A percentile compares a stretch with the other conserved stretches of the same genome.
Evolutionary conservation across 1,140 invertebrate species (phyloP).

Genomic region (Achatina immaculata): DNA sequence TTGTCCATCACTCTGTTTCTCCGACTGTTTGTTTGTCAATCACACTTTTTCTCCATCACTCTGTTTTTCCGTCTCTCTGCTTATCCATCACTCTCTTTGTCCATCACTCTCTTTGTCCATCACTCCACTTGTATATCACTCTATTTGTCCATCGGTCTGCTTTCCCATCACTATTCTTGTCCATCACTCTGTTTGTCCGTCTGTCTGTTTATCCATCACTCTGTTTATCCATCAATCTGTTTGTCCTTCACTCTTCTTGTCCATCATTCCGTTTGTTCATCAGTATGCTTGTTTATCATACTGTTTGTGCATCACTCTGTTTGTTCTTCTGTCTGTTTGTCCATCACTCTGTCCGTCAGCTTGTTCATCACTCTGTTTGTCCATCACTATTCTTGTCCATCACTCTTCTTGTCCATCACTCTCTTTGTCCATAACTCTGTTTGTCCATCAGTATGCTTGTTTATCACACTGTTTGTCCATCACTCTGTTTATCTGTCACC

Average conservation of each 20-base stretch:
- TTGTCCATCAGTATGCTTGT: too few species aligned
- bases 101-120: neutral
- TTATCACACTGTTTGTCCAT: neutral
- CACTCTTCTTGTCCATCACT: neutral
- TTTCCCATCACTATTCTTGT: neutral
- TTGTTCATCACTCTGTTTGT: too few species aligned
- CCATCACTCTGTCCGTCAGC: too few species aligned
- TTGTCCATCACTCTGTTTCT: too few species aligned
- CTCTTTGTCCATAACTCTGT: neutral
- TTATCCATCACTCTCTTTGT: neutral
- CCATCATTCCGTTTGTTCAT: too few species aligned
- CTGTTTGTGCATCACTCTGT: too few species aligned
- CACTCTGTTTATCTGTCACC: neutral
- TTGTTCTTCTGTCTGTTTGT: too few species aligned
- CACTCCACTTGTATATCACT: neutral
- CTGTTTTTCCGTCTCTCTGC: neutral
- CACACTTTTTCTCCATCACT: neutral
- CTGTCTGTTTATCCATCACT: neutral
- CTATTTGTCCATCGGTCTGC: neutral
- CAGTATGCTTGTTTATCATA: too few species aligned
- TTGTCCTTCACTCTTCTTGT: neutral
- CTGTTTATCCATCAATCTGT: neutral
- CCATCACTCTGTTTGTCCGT: neutral
- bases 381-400: too few species aligned
- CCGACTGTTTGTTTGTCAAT: too few species aligned